Conservation (phyloP, 2,888 invertebrate genomes). For the Camponotus fellah region DNA sequence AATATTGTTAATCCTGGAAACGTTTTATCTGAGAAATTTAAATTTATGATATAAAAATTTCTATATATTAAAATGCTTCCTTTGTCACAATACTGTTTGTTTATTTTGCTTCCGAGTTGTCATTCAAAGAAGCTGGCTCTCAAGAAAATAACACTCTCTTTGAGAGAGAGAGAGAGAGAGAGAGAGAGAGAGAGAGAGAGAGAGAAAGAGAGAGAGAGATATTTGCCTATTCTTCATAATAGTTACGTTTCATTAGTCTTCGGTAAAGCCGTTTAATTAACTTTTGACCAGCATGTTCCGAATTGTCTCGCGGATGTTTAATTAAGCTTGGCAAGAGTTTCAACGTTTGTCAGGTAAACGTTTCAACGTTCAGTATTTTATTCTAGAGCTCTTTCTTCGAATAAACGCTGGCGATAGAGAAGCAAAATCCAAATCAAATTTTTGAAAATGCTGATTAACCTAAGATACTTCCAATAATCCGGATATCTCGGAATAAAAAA, state of each 20-base stretch:
- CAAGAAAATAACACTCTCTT: not conserved
- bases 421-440: conserved; percentile 63
- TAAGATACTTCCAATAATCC: conserved; percentile 53
- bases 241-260: conserved; percentile 33
- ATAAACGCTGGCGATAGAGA: conserved; percentile 7
- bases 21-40: not conserved
- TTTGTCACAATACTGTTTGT: not conserved
- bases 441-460: conserved; percentile 46
- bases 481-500: conserved; percentile 69
- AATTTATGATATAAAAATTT: not conserved
- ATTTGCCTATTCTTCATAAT: not conserved
- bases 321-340: conserved; percentile 27
- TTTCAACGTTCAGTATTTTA: conserved; percentile 16
- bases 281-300: not conserved
- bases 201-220: too few species aligned
- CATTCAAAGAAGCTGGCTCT: not conserved
- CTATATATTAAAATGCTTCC: not conserved
- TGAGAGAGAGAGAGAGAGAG: not conserved
- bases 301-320: conserved; percentile 25
- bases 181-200: too few species aligned
- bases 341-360: conserved; percentile 1
- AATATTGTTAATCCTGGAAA: conserved; percentile 2
- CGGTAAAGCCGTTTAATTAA: conserved; percentile 34
- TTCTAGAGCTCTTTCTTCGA: conserved; percentile 3
- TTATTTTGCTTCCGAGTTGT: not conserved